Base-by-base conservation (phyloP, 1,140 invertebrate genomes). In the Chrysomallon squamiferum region DNA sequence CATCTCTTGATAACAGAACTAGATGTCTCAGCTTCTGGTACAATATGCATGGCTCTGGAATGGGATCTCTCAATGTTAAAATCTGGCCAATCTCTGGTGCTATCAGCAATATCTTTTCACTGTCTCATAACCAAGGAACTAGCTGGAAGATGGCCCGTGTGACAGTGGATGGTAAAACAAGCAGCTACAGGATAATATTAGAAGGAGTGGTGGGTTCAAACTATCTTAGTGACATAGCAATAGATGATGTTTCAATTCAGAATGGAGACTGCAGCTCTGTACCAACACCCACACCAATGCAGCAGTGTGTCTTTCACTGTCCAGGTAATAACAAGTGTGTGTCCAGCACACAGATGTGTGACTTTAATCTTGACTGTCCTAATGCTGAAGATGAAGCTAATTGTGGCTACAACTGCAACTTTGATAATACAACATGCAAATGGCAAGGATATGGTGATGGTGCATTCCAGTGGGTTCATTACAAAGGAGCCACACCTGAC, bases 11-110 rank as follows among this genome's bases (percentile, higher is more conserved):
- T 38, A 73, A 67, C 60, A 52, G 57, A 15, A 70, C 68, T 18
- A 56, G 72, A 20, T 85, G 84, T 67, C 52, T 85, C 11, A 69
- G 62, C 9, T 92, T 94, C 76, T 93, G 89, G 87, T 90, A 87
- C 75, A 91, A 93, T 73, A 93, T 94, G 92, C 92, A 89, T 75
- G 92, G 92, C 13, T 20, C 13, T n/a, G 57, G 60, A 18, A 74
- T 79, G 65, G 82, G 77, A 20, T 67, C 62, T 38, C 68, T 84
- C 0, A 75, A 80, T 66, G 60, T 82, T 9, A 71, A 74, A 20
- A 64, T 62, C 3, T 65, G 49, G 60, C 59, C 58, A 18, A 64
- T 33, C 32, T 54, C 52, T 35, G 38, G 30, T 22, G 41, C 50
- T 27, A 25, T n/a, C 18, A 15, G 62, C 30, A 33, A 59, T 41